Evolutionary conservation across 2,888 invertebrate genomes (phyloP).

Genomic region (Malthinus seriepunctatus): DNA sequence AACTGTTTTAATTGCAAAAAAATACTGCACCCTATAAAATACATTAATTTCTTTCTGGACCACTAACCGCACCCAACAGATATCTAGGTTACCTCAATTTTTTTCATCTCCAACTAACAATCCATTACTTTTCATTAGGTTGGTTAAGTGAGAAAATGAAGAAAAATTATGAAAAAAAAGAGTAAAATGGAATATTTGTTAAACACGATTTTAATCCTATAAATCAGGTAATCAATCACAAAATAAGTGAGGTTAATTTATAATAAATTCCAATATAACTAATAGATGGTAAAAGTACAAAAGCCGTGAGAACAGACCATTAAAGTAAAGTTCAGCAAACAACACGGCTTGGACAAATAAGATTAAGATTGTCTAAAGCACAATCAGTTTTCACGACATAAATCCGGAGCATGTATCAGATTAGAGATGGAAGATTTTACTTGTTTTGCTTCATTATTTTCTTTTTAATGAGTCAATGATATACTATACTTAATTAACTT

Average conservation of each 20-base stretch:
- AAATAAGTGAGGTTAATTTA: constrained; percentile 20
- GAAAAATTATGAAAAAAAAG: too few relatives aligned
- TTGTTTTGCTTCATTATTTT: constrained; percentile 28
- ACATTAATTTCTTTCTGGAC: too few relatives aligned
- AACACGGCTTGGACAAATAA: constrained; percentile 34
- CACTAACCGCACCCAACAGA: too few relatives aligned
- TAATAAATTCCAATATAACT: constrained; percentile 23
- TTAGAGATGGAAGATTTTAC: constrained; percentile 25
- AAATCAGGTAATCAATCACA: constrained; percentile 30
- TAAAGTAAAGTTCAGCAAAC: constrained; percentile 29
- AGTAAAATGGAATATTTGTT: too few relatives aligned
- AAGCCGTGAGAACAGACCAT: constrained; percentile 33
- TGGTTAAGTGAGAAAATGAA: too few relatives aligned
- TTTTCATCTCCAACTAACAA: too few relatives aligned
- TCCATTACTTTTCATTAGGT: too few relatives aligned
- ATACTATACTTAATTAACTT: constrained; percentile 24
- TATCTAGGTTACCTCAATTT: too few relatives aligned
- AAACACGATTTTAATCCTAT: not conserved
- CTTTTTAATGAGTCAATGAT: constrained; percentile 29
- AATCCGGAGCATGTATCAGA: constrained; percentile 35
- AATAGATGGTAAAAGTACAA: constrained; percentile 17
- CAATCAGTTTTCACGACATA: constrained; percentile 37
- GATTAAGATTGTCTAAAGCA: constrained; percentile 31
- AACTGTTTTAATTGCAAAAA: too few relatives aligned
- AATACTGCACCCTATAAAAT: too few relatives aligned